Evolutionary conservation across 2,888 invertebrate genomes (phyloP), one percentile per base, ranked within the genome.

Genomic region (Yponomeuta cagnagella): DNA sequence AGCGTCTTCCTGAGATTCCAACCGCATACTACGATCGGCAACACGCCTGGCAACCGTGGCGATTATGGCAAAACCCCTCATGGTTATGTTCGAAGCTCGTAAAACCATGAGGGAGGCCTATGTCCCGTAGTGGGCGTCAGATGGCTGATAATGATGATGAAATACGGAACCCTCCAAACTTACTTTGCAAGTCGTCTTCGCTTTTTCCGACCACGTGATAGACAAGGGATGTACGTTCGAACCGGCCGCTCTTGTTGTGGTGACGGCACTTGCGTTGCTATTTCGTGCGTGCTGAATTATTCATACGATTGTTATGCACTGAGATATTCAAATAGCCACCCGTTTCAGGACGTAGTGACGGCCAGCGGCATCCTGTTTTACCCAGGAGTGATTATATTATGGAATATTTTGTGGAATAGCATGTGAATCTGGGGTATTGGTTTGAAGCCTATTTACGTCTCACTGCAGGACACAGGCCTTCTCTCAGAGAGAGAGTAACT

Each of bases 151-250:
- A 23, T 23, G 23, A 23, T 23, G 23, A 23, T 43, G 8, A 43
- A 43, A 15, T 58, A 58, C 52, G 15, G 52, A 58, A 58, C 52
- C 52, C 52, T 58, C 15, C 52, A 15, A 8, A 43, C 6, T 8
- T 8, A 43, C 6, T 15, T 12, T 5, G 52, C 15, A 58, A 58
- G 52, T 58, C 15, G 6, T 12, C 12, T 15, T 58, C 52, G 12
- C 23, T 23, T 63, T 12, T 68, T 68, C 15, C 15, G 48, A 10
- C 31, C 37, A n/a, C 64, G 23, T 70, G 70, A 72, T 70, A 70
- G 72, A 72, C 72, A 68, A 8, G 63, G 70, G 72, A 70, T 72
- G 52, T 69, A 70, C 30, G 37, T 12, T 68, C 70, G 37, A 43
- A 23, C 43, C 58, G 63, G 37, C 10, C 63, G 52, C 58, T 68